Evolutionary conservation across 2,888 invertebrate species (phyloP).

Genomic region (Halictus quadricinctus): DNA sequence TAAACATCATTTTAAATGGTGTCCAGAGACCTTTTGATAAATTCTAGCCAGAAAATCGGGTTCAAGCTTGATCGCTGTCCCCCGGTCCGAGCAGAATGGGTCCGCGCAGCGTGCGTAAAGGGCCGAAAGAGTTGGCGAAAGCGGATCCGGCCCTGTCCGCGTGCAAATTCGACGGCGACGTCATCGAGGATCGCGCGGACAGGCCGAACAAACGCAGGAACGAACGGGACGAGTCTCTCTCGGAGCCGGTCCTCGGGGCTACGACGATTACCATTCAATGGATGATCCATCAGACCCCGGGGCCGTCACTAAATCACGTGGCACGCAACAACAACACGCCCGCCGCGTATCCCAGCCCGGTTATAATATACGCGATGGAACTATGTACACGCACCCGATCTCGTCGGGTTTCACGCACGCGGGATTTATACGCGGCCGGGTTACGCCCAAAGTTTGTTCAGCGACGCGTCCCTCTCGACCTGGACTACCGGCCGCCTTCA

Average conservation of each 20-base stretch:
- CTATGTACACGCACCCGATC: constrained; percentile 42
- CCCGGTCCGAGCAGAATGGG: background rate
- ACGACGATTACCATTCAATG: constrained; percentile 75
- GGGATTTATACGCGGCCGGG: constrained; percentile 69
- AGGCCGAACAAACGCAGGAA: constrained; percentile 19
- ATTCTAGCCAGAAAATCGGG: background rate
- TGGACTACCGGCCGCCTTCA: constrained; percentile 30
- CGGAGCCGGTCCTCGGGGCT: constrained; percentile 53
- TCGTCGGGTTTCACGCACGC: constrained; percentile 36
- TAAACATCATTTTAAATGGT: background rate
- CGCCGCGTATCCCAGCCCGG: constrained; percentile 30
- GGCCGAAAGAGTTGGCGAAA: background rate
- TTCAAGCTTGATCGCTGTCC: background rate
- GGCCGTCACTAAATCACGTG: constrained; percentile 72
- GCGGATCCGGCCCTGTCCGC: background rate
- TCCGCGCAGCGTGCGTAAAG: background rate
- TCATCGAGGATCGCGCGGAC: constrained; percentile 38
- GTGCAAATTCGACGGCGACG: constrained; percentile 49
- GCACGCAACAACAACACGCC: constrained; percentile 58
- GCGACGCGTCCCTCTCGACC: constrained; percentile 63
- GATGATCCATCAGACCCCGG: constrained; percentile 72
- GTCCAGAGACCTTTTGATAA: background rate
- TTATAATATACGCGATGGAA: constrained; percentile 48
- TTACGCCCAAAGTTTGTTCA: constrained; percentile 77
- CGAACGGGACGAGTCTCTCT: constrained; percentile 41